Conservation (phyloP, 1,140 invertebrate genomes). For the Drosophila ironensis region DNA sequence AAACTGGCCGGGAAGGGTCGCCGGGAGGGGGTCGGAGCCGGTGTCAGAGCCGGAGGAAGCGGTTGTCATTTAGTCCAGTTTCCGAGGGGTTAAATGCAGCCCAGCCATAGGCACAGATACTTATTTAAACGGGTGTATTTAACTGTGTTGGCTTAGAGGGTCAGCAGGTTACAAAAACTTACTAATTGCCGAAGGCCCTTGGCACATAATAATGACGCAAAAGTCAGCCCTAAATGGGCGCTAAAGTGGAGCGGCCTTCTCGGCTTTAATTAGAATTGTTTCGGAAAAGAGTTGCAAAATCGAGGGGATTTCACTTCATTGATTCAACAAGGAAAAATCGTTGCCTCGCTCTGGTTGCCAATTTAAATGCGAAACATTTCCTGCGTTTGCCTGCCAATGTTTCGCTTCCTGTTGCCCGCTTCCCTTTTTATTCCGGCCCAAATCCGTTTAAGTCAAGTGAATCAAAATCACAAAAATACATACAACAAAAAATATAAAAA, state of each 20-base stretch:
- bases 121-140: conserved; percentile 19
- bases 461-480: conserved; percentile 33
- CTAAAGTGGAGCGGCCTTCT: not conserved
- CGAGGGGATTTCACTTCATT: too few species aligned
- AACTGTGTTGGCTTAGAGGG: conserved; percentile 58
- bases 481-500: too few species aligned
- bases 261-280: too few species aligned
- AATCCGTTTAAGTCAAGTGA: conserved; percentile 56
- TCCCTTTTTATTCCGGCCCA: conserved; percentile 2
- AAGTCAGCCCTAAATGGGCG: conserved; percentile 27
- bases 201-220: conserved; percentile 36
- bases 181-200: conserved; percentile 47
- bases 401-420: conserved; percentile 8
- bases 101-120: conserved; percentile 3
- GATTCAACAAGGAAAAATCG: not conserved
- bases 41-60: conserved; percentile 36
- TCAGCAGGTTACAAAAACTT: conserved; percentile 69
- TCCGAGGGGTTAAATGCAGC: conserved; percentile 57
- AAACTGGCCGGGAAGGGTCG: not conserved
- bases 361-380: conserved; percentile 30
- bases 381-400: conserved; percentile 29
- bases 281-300: too few species aligned
- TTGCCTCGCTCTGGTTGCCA: not conserved
- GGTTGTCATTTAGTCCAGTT: conserved; percentile 55
- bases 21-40: not conserved